These are phyloP conservation scores for Brachyptera putata DNA, from an alignment of 2,888 invertebrate species.

Conservation along the genomic window DNA sequence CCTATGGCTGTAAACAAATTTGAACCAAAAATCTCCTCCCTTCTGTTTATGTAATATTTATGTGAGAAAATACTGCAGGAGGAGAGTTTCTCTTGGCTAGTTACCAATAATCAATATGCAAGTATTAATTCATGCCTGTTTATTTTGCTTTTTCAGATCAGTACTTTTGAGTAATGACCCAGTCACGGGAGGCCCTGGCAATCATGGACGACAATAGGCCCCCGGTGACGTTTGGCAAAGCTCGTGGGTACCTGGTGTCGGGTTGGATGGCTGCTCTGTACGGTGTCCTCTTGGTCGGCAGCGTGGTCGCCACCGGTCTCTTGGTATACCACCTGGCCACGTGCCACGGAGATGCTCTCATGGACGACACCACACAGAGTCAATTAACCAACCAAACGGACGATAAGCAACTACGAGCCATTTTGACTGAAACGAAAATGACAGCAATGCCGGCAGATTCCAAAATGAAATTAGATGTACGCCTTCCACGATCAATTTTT, in stretches of 20 bases:
- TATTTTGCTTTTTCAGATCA: slow-evolving; percentile 3
- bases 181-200: slow-evolving; percentile 47
- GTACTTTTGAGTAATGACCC: slow-evolving; percentile 40
- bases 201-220: slow-evolving; percentile 60
- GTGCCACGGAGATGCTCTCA: slow-evolving; percentile 49
- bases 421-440: neutral
- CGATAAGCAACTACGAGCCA: neutral
- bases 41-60: no score
- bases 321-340: slow-evolving; percentile 73
- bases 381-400: neutral
- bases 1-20: no score
- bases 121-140: no score
- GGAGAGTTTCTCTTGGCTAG: no score
- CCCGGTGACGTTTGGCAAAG: slow-evolving; percentile 61
- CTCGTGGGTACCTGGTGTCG: slow-evolving; percentile 60
- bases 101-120: no score
- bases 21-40: no score
- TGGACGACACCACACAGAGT: neutral
- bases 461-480: slow-evolving; percentile 50
- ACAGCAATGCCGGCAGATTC: slow-evolving; percentile 41
- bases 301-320: slow-evolving; percentile 65
- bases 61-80: no score
- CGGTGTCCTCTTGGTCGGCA: slow-evolving; percentile 58
- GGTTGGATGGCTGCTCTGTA: slow-evolving; percentile 60
- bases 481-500: slow-evolving; percentile 62